Percentiles rank a stretch among this genome's conserved stretches.
Evolutionary conservation across 1,140 invertebrate species (phyloP).

Genomic region (Anastrepha obliqua): DNA sequence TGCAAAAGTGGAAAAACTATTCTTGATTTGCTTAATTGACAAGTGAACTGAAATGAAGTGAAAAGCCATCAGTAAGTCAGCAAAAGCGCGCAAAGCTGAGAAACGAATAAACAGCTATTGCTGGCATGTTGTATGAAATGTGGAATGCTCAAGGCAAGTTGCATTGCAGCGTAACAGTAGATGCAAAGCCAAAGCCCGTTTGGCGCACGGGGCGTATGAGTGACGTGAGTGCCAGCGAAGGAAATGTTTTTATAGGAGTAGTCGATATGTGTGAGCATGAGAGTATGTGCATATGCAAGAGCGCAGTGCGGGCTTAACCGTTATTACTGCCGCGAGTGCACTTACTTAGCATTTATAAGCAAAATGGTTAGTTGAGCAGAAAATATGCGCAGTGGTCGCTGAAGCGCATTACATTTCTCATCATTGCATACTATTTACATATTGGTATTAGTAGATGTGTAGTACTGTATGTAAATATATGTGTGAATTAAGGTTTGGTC

Average conservation of each 20-base stretch:
- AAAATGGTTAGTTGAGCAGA: slow-evolving; percentile 1
- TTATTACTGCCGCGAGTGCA: background rate
- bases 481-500: too few relatives aligned
- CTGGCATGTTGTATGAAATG: background rate
- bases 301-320: background rate
- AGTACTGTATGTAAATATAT: too few relatives aligned
- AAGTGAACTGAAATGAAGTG: slow-evolving; percentile 67
- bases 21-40: slow-evolving; percentile 70
- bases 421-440: too few relatives aligned
- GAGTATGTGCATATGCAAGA: background rate
- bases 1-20: slow-evolving; percentile 36
- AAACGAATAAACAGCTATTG: background rate
- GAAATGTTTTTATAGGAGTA: too few relatives aligned
- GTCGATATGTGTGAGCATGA: background rate
- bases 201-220: background rate
- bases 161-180: background rate
- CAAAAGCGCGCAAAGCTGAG: background rate
- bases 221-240: slow-evolving; percentile 3
- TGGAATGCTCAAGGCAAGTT: background rate
- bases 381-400: background rate
- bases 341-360: slow-evolving; percentile 12
- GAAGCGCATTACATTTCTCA: background rate
- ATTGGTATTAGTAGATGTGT: too few relatives aligned
- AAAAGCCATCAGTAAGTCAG: slow-evolving; percentile 56
- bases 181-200: background rate